A percentile compares a stretch with the other conserved stretches of the same genome.
Conservation (phyloP, 1,140 invertebrate genomes). For the Neodiprion lecontei region DNA sequence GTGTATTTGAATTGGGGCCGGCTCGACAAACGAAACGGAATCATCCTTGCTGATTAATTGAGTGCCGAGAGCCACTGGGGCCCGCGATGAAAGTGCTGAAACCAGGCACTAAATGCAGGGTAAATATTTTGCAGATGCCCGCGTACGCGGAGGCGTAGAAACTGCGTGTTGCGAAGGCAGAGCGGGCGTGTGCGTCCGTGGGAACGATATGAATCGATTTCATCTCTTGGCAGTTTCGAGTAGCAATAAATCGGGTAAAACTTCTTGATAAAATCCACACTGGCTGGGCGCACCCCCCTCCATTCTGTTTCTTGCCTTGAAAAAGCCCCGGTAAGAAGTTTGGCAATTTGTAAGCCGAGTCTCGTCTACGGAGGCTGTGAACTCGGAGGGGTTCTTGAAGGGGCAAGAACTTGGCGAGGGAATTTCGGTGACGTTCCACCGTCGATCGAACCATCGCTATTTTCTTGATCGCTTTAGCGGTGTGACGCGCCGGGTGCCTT, state of each 20-base stretch:
- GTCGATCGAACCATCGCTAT: background rate
- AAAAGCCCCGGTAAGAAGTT: slow-evolving; percentile 1
- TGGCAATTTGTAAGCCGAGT: slow-evolving; percentile 7
- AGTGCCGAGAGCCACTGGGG: too few relatives aligned
- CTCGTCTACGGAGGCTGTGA: background rate
- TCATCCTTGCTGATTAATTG: too few relatives aligned
- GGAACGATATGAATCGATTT: background rate
- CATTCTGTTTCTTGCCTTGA: background rate
- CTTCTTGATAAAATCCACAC: slow-evolving; percentile 7
- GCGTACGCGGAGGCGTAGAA: too few relatives aligned
- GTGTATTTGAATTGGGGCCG: too few relatives aligned
- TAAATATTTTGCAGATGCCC: too few relatives aligned
- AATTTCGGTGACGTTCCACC: background rate
- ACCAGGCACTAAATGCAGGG: too few relatives aligned
- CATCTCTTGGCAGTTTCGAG: slow-evolving; percentile 2
- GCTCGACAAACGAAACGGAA: too few relatives aligned
- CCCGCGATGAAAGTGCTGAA: too few relatives aligned
- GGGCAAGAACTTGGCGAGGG: background rate
- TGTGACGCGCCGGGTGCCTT: background rate
- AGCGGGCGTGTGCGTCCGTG: background rate
- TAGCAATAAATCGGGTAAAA: slow-evolving; percentile 5
- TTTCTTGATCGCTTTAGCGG: background rate
- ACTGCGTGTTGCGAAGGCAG: too few relatives aligned
- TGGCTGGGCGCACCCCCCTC: background rate
- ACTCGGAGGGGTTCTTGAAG: background rate